phyloP scores from a whole-genome alignment of 2,113 vertebrate genomes.

The Xenopus laevis region DNA sequence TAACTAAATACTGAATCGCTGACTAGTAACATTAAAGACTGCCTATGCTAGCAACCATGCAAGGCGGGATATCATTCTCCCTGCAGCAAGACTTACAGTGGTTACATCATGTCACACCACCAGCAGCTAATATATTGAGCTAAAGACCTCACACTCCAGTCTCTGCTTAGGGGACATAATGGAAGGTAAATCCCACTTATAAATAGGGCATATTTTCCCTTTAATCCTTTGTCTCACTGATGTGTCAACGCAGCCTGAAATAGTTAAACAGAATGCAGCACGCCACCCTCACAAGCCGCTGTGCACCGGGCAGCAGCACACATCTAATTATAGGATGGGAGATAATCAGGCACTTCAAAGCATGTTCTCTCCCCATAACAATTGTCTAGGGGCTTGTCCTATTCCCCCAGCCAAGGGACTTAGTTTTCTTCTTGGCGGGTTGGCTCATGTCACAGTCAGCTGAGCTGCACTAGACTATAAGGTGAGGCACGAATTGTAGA shows the following conservation, averaged over 20 bases:
- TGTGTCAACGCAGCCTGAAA: not conserved
- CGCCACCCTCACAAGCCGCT: not conserved
- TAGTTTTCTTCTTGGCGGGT: slow-evolving; percentile 2
- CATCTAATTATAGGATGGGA: slow-evolving; percentile 36
- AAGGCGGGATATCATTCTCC: too few species aligned
- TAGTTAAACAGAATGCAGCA: slow-evolving; percentile 22
- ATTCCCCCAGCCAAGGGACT: not conserved
- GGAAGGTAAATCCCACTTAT: too few species aligned
- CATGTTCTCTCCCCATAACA: not conserved
- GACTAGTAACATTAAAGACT: too few species aligned
- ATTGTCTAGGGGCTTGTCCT: slow-evolving; percentile 9
- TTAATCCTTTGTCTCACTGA: too few species aligned
- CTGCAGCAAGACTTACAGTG: too few species aligned
- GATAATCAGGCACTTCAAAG: slow-evolving; percentile 37
- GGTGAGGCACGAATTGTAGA: slow-evolving; percentile 23
- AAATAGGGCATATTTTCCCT: too few species aligned
- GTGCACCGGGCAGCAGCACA: slow-evolving; percentile 6
- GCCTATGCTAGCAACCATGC: too few species aligned
- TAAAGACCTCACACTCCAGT: too few species aligned
- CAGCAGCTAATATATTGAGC: too few species aligned
- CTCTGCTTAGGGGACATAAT: too few species aligned
- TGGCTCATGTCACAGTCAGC: not conserved
- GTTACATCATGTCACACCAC: too few species aligned
- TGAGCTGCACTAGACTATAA: not conserved
- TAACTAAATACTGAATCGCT: too few species aligned